Base-by-base conservation (phyloP, 2,113 vertebrate genomes). In the Gobius niger region DNA sequence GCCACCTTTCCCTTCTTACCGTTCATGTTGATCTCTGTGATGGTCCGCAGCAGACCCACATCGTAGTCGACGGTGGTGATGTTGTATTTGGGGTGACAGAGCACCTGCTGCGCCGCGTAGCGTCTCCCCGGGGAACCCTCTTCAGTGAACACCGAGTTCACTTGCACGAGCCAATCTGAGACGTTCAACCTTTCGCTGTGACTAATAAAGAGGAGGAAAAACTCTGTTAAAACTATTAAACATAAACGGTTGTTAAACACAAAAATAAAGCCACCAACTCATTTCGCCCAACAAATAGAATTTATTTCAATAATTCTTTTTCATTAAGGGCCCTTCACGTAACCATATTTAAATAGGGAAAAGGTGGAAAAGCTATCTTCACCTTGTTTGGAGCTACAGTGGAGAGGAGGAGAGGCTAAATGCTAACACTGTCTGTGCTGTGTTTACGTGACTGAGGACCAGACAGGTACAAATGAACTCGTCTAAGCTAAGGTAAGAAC, bases 21-120 rank as follows among this genome's bases (percentile, higher is more conserved):
- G 44, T 9, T 73, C 77, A 92, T 78, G 59, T 83, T 64, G 1
- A 94, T 91, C 44, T 85, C 85, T 0, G 77, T 78, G 66, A 88
- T 15, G 18, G 93, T 93, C 65, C 73, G 91, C 67, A 94, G 75
- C 16, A 94, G 85, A 10, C 90, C 91, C 49, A 94, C 80, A 14
- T 94, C 93, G 11, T 91, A 93, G 87, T 94, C 93, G 11, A 91
- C 91, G 78, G 76, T 88, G 19, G 40, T 11, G 0, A 1, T 65
- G 69, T 78, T 87, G 78, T 80, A 93, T 5, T 3, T 13, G 0
- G 92, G 92, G 63, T 94, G 91, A 46, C 77, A 71, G 52, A 89
- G 19, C 47, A 94, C 72, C 82, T 82, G 72, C 63, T 85, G 74
- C 0, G 81, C 82, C 44, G 85, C 73, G 80, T 93, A 86, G 4